Evolutionary conservation across 2,113 vertebrate species (phyloP), one percentile per base, ranked within the genome.

Genomic region (Orycteropus afer): DNA sequence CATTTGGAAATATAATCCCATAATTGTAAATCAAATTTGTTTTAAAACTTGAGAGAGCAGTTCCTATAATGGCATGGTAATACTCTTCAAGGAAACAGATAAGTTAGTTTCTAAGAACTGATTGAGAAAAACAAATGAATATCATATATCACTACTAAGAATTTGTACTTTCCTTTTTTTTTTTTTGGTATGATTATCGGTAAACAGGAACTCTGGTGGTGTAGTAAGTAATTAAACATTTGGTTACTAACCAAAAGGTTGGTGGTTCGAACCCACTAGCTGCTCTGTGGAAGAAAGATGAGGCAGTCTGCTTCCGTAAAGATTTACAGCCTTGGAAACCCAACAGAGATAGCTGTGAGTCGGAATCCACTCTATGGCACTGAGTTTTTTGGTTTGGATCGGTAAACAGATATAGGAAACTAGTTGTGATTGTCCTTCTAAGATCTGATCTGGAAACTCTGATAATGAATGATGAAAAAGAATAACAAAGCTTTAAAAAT

Each of bases 21-120:
- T 93, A 86, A 95, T 79, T 94, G 55, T 93, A 92, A 76, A 90
- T 42, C 57, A 80, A 94, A 93, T 92, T 90, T 95, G 77, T 74
- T 85, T 87, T 95, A 83, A 95, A 95, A 95, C 65, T 95, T 93
- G 61, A 95, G 74, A 90, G 49, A 96, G 63, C 25, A 27, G 45
- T 65, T 89, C 86, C 86, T 87, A 90, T 73, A 94, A 93, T 81
- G 7, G 5, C 22, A 89, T 90, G 49, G 29, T 86, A 88, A 86
- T 83, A 11, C 8, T 90, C 27, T 65, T 94, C 57, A 94, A 89
- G 74, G 55, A 95, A 94, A 86, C 25, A 34, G 34, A 84, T 53
- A n/a, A n/a, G n/a, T n/a, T n/a, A 73, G 22, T 94, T 91, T 95
- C 63, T 92, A 84, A 86, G 79, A 92, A 77, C 14, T 55, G 27